These are phyloP conservation scores for Bhutanitis thaidina DNA, from an alignment of 2,888 invertebrate genomes.

Conservation along the genomic window DNA sequence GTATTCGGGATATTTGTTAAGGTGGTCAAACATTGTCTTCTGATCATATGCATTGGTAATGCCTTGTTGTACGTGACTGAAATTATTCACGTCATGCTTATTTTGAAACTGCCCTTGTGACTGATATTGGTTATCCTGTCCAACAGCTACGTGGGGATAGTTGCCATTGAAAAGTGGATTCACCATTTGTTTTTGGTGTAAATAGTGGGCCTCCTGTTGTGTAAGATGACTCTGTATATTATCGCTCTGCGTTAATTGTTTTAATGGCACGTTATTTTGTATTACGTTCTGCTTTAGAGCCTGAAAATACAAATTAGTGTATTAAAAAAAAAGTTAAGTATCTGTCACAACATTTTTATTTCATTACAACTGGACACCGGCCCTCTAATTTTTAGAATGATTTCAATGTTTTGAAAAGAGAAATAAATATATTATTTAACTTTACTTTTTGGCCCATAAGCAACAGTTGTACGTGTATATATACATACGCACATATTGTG, in stretches of 20 bases:
- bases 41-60: slow-evolving; percentile 72
- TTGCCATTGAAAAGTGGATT: slow-evolving; percentile 69
- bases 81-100: slow-evolving; percentile 58
- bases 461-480: too few species aligned
- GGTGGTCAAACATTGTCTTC: slow-evolving; percentile 63
- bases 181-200: slow-evolving; percentile 77
- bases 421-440: too few species aligned
- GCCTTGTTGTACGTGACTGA: slow-evolving; percentile 69
- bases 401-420: too few species aligned
- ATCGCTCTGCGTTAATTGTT: slow-evolving; percentile 72
- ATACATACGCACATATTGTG: too few species aligned
- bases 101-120: slow-evolving; percentile 58
- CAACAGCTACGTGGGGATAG: slow-evolving; percentile 53
- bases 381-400: too few species aligned
- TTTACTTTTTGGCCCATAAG: too few species aligned
- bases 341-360: too few species aligned
- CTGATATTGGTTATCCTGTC: slow-evolving; percentile 58
- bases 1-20: slow-evolving; percentile 72
- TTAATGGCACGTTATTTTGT: slow-evolving; percentile 78
- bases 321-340: too few species aligned
- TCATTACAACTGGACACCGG: too few species aligned
- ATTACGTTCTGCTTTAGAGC: slow-evolving; percentile 70
- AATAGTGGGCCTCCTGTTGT: slow-evolving; percentile 72
- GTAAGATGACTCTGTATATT: slow-evolving; percentile 70
- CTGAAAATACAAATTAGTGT: slow-evolving; percentile 37